Percentiles rank a stretch among this genome's conserved stretches.
These are phyloP conservation scores for Zoroaster sp. DNA, from an alignment of 53 echinoderm and acorn worm species.

Conservation along the genomic window DNA sequence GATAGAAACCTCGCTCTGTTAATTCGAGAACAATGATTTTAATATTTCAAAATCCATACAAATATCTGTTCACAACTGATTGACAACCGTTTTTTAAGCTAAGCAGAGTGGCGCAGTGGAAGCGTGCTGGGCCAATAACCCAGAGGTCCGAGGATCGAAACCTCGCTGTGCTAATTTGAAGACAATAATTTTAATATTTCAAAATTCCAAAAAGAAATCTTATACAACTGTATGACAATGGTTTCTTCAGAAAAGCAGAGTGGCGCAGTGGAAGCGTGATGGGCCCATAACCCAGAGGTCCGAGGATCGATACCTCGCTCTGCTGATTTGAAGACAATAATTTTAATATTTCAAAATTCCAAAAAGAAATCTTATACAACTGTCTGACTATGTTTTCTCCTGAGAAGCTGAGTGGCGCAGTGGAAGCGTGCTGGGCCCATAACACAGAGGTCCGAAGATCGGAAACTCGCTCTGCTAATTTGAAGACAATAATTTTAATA, in stretches of 20 bases:
- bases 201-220: neutral
- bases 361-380: neutral
- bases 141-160: conserved; percentile 95
- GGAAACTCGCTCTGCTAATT: too few species aligned
- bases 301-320: too few species aligned
- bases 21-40: too few species aligned
- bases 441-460: neutral
- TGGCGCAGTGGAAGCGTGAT: neutral
- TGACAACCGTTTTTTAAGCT: neutral
- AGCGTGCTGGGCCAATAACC: conserved; percentile 96
- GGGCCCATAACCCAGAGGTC: neutral
- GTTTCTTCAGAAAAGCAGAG: neutral
- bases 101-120: conserved; percentile 96
- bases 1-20: too few species aligned
- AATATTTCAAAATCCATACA: too few species aligned
- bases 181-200: neutral
- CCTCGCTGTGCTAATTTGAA: conserved; percentile 75
- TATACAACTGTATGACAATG: neutral
- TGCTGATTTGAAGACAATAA: neutral
- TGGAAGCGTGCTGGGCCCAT: neutral
- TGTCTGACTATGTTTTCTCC: too few species aligned
- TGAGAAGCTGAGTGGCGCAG: neutral
- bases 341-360: neutral
- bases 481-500: too few species aligned
- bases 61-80: too few species aligned